Conservation (phyloP, 2,888 invertebrate genomes). For the Agonopterix alstromeriana region DNA sequence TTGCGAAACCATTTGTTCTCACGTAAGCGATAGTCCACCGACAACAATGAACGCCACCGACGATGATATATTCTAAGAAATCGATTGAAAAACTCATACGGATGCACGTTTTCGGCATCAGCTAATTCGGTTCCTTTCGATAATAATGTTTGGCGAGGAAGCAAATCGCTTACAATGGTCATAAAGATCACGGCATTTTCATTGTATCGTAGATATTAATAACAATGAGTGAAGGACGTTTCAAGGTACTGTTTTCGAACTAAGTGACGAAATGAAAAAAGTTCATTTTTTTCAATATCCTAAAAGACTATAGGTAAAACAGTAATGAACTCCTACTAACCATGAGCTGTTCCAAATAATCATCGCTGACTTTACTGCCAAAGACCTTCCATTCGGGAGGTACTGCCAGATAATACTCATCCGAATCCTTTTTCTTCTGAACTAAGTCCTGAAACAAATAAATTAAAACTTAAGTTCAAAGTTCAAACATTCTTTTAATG, state of each 20-base stretch:
- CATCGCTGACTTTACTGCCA: conserved; percentile 24
- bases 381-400: conserved; percentile 43
- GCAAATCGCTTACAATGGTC: conserved; percentile 26
- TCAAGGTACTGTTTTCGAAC: too few species aligned
- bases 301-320: too few species aligned
- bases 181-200: neutral
- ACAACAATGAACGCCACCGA: conserved; percentile 73
- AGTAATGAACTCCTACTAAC: conserved; percentile 26
- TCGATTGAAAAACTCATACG: conserved; percentile 70
- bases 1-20: conserved; percentile 72
- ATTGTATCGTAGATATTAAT: too few species aligned
- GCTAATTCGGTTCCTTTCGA: conserved; percentile 61
- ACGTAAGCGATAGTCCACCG: conserved; percentile 63
- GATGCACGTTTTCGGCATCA: conserved; percentile 74
- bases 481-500: too few species aligned
- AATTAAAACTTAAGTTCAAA: too few species aligned
- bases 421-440: too few species aligned
- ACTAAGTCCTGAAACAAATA: too few species aligned
- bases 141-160: conserved; percentile 47
- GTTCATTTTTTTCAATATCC: too few species aligned
- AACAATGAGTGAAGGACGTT: neutral
- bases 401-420: neutral
- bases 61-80: conserved; percentile 66
- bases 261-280: too few species aligned
- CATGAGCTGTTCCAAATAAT: conserved; percentile 43